These are phyloP conservation scores for Rhyacophila brunnea DNA, from an alignment of 1,140 invertebrate species.

Conservation along the genomic window DNA sequence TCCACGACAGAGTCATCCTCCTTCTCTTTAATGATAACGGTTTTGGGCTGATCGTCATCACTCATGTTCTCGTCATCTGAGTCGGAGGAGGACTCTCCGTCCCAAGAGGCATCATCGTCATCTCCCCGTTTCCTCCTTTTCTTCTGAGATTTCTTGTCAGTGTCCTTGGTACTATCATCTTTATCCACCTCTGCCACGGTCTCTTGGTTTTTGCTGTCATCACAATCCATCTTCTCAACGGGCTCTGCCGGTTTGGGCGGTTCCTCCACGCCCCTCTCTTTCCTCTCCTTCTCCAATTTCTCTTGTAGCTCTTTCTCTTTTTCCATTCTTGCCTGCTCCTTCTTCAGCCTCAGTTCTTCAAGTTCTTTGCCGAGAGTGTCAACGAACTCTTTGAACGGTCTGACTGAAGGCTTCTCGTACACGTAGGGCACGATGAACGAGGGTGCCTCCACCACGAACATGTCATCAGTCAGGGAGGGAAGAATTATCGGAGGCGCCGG, in stretches of 20 bases:
- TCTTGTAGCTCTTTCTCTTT: constrained; percentile 38
- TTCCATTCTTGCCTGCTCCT: constrained; percentile 42
- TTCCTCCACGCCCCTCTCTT: constrained; percentile 41
- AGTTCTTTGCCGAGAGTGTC: constrained; percentile 65
- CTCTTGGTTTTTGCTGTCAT: constrained; percentile 38
- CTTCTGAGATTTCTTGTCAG: constrained; percentile 43
- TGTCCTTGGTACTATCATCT: constrained; percentile 38
- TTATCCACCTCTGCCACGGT: constrained; percentile 41
- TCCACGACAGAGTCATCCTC: constrained; percentile 51
- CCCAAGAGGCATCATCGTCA: constrained; percentile 50
- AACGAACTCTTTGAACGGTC: constrained; percentile 75
- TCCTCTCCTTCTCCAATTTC: constrained; percentile 37
- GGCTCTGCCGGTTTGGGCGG: constrained; percentile 6
- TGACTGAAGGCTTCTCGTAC: constrained; percentile 83
- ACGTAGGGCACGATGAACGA: constrained; percentile 91
- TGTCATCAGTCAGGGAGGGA: constrained; percentile 81
- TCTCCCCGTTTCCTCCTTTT: constrained; percentile 34
- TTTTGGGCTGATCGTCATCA: constrained; percentile 50
- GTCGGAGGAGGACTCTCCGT: constrained; percentile 49
- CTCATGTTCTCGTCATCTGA: constrained; percentile 56
- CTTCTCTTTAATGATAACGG: constrained; percentile 56
- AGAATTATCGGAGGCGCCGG: constrained; percentile 60
- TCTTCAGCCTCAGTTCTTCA: constrained; percentile 52
- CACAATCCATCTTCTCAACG: constrained; percentile 39
- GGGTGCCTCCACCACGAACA: constrained; percentile 87